Evolutionary conservation across 1,140 invertebrate species (phyloP).

Genomic region (Drosophila prosaltans): DNA sequence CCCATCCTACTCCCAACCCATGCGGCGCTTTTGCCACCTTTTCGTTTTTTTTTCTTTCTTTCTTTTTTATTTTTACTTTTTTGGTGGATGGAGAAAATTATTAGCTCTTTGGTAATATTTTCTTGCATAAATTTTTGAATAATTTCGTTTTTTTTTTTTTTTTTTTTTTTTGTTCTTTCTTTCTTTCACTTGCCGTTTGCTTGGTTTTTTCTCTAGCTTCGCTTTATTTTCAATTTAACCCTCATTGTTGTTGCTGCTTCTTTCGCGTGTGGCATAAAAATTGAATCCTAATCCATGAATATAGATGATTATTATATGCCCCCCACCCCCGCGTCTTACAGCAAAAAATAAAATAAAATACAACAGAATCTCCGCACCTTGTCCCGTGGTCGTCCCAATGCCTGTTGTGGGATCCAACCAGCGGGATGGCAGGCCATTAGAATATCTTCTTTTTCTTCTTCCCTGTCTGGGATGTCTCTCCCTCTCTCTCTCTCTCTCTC

Average conservation of each 20-base stretch:
- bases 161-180: not conserved
- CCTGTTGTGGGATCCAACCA: conserved; percentile 30
- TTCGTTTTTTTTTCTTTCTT: not conserved
- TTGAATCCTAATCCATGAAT: conserved; percentile 83
- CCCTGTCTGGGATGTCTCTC: conserved; percentile 8
- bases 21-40: conserved; percentile 75
- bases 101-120: conserved; percentile 83
- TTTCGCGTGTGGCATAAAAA: conserved; percentile 76
- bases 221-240: conserved; percentile 82
- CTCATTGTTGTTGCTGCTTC: conserved; percentile 61
- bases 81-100: conserved; percentile 70
- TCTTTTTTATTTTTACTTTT: not conserved
- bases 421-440: conserved; percentile 73
- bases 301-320: conserved; percentile 83
- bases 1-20: conserved; percentile 35
- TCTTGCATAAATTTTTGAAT: conserved; percentile 83
- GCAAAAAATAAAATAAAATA: too few relatives aligned
- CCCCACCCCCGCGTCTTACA: not conserved
- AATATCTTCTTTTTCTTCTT: conserved; percentile 50
- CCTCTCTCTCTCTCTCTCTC: not conserved
- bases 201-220: conserved; percentile 29
- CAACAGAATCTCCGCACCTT: not conserved
- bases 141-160: conserved; percentile 51
- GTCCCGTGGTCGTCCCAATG: not conserved
- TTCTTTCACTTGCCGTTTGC: conserved; percentile 3